phyloP scores from a whole-genome alignment of 2,797 vertebrate genomes.

The Pseudochirops corinnae region DNA sequence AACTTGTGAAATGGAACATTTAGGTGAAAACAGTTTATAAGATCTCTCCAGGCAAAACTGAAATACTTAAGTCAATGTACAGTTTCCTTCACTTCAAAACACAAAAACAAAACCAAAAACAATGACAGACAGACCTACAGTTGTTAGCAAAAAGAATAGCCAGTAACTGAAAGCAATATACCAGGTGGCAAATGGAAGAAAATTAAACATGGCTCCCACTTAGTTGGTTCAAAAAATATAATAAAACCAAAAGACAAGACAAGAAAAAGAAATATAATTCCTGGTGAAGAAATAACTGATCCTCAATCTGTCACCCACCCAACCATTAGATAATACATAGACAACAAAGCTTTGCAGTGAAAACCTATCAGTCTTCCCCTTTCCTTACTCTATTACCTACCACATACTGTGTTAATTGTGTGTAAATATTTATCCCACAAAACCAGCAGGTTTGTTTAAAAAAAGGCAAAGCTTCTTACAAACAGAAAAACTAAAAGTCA shows the following conservation, averaged over 20 bases:
- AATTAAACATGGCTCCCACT: background rate
- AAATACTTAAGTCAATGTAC: background rate
- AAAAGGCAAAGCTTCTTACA: background rate
- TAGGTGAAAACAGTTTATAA: background rate
- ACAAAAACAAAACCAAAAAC: background rate
- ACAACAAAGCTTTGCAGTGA: background rate
- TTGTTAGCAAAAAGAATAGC: background rate
- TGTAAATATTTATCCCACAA: background rate
- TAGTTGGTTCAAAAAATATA: background rate
- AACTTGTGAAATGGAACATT: background rate
- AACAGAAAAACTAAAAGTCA: background rate
- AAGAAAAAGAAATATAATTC: background rate
- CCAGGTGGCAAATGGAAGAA: background rate
- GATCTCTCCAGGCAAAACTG: background rate
- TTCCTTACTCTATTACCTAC: fast-evolving
- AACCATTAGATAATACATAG: fast-evolving
- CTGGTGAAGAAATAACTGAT: background rate
- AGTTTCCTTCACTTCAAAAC: background rate
- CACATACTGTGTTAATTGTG: background rate
- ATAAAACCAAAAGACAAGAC: background rate
- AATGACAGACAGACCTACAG: background rate
- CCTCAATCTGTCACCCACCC: background rate
- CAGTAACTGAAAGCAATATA: background rate
- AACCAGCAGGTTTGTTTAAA: background rate
- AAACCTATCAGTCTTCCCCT: background rate